Base-by-base conservation (phyloP, 2,113 vertebrate species). In the Canis aureus region DNA sequence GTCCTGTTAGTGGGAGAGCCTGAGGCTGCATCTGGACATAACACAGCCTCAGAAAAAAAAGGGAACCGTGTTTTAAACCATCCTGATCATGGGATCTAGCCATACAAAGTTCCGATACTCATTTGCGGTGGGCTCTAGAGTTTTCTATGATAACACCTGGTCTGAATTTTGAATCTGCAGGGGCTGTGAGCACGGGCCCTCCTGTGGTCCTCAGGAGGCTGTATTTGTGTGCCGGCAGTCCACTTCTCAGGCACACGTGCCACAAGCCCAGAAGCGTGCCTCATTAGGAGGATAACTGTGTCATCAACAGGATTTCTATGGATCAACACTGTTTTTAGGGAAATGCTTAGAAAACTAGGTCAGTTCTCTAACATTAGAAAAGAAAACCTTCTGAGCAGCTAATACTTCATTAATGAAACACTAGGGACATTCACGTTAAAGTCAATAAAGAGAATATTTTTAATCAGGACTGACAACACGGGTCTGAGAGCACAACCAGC, bases 271-370 rank as follows among this genome's bases (percentile, higher is more conserved):
- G 89, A 71, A 16, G 25, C 0, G 1, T 10, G 53, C 7, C 43
- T 19, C 17, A 0, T 11, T 22, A 59, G 29, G 32, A 89, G 12
- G 22, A 59, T 15, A 92, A 35, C 49, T 8, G 64, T 49, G 64
- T 49, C 91, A 71, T 91, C 71, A n/a, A 55, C 10, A 94, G 29
- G 60, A 55, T 35, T 35, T 85, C 51, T 27, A 29, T 78, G 74
- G 23, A 27, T 49, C 83, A 64, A 60, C 20, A 67, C 19, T 2
- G 1, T 62, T 93, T 94, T 81, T 29, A 95, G 57, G 59, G 76
- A 97, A 97, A 91, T 7, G 8, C 66, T 95, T 84, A 73, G 89
- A 80, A 94, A 91, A 62, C 32, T 78, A 79, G 22, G 3, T 60
- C 29, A 49, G 1, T 81, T 88, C 10, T 73, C 43, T 84, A 89